Evolutionary conservation across 2,797 vertebrate species (phyloP).

Genomic region (Hirundo rustica): DNA sequence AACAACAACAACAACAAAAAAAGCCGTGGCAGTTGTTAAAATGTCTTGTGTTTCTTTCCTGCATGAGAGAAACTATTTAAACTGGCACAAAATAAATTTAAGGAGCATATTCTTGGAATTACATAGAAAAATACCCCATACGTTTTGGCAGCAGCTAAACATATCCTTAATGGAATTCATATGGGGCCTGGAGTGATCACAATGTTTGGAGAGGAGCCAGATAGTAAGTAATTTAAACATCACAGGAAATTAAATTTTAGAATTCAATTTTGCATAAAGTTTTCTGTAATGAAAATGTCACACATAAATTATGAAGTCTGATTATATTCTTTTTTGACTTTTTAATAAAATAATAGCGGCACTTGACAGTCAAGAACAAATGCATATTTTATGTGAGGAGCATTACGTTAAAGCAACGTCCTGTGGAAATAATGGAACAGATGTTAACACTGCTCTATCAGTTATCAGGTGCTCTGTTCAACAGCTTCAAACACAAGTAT

Average conservation of each 20-base stretch:
- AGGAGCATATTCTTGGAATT: constrained; percentile 80
- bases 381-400: constrained; percentile 85
- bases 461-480: constrained; percentile 84
- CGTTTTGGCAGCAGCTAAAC: constrained; percentile 84
- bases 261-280: constrained; percentile 96
- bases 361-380: constrained; percentile 87
- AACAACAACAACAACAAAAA: neutral
- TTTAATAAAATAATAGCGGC: constrained; percentile 89
- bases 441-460: constrained; percentile 83
- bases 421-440: constrained; percentile 84
- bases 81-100: constrained; percentile 78
- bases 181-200: constrained; percentile 87
- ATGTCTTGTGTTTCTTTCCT: constrained; percentile 57
- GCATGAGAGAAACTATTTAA: constrained; percentile 70
- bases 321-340: constrained; percentile 88
- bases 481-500: constrained; percentile 84
- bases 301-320: constrained; percentile 94
- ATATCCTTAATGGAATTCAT: constrained; percentile 92
- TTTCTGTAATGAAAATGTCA: constrained; percentile 96
- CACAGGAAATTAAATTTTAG: constrained; percentile 99
- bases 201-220: constrained; percentile 85
- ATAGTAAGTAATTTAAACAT: constrained; percentile 95
- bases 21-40: neutral
- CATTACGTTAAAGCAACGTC: constrained; percentile 78
- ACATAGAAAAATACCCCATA: constrained; percentile 76